A percentile compares a stretch with the other conserved stretches of the same genome.
Conservation (phyloP, 2,113 vertebrate species). For the Rafetus swinhoei region DNA sequence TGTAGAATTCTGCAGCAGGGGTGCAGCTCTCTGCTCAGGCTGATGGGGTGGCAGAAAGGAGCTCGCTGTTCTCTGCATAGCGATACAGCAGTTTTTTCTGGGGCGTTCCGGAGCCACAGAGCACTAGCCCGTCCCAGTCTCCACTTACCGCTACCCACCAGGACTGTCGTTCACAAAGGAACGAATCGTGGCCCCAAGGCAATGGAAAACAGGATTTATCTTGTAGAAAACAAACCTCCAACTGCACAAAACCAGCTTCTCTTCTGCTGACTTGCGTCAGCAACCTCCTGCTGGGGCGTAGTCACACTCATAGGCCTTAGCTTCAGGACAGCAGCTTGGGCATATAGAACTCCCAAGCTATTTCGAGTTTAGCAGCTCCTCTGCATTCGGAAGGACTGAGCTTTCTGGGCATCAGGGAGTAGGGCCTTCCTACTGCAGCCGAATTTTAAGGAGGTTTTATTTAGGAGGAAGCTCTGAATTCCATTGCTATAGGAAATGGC, state of each 20-base stretch:
- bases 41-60: background rate
- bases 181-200: accelerated
- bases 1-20: background rate
- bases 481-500: background rate
- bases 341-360: background rate
- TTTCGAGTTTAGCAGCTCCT: background rate
- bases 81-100: accelerated
- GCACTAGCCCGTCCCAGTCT: background rate
- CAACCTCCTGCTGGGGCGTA: accelerated
- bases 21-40: background rate
- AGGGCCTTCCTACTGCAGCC: background rate
- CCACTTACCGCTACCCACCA: background rate
- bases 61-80: background rate
- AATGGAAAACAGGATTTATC: background rate
- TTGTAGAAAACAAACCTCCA: background rate
- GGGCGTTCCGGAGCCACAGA: background rate
- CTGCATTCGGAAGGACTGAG: background rate
- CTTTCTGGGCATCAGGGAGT: background rate
- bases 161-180: accelerated
- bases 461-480: background rate
- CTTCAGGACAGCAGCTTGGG: background rate
- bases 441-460: background rate
- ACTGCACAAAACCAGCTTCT: accelerated
- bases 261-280: accelerated
- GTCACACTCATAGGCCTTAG: background rate